These are phyloP conservation scores for Hippocampus barbouri DNA, from an alignment of 2,113 vertebrate genomes.

Conservation along the genomic window DNA sequence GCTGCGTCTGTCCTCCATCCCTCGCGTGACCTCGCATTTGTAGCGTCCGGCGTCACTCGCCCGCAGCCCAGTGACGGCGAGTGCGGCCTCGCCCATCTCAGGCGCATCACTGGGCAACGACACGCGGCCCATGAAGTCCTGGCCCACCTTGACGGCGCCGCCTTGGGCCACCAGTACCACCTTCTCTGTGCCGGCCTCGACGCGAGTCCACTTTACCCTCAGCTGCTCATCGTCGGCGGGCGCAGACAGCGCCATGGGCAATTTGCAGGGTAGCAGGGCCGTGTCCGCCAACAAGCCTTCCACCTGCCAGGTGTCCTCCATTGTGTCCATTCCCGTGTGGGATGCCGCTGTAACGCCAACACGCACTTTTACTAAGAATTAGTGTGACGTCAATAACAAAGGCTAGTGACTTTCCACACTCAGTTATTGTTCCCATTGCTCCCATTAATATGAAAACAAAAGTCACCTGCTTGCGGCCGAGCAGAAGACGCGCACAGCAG, in stretches of 20 bases:
- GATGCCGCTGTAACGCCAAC: neutral
- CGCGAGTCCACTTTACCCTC: slow-evolving; percentile 91
- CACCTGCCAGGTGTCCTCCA: slow-evolving; percentile 33
- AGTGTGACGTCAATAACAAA: too few species aligned
- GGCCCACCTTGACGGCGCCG: slow-evolving; percentile 80
- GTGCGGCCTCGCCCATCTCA: slow-evolving; percentile 75
- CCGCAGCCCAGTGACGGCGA: slow-evolving; percentile 74
- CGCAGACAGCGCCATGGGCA: slow-evolving; percentile 64
- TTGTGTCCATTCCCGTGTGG: slow-evolving; percentile 24
- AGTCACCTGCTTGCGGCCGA: slow-evolving; percentile 60
- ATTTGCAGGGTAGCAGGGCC: slow-evolving; percentile 81
- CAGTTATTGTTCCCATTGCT: too few species aligned
- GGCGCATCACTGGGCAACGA: slow-evolving; percentile 71
- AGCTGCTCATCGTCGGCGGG: slow-evolving; percentile 64
- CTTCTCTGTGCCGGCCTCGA: slow-evolving; percentile 77
- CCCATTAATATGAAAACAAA: neutral
- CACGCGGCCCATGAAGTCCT: slow-evolving; percentile 76
- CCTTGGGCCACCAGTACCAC: slow-evolving; percentile 86
- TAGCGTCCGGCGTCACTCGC: slow-evolving; percentile 86
- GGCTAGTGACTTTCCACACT: too few species aligned
- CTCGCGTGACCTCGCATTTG: slow-evolving; percentile 87
- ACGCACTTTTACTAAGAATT: too few species aligned
- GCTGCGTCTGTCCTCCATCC: slow-evolving; percentile 83
- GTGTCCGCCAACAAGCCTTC: slow-evolving; percentile 76
- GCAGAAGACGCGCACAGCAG: slow-evolving; percentile 66